Conservation (phyloP, 53 echinoderm and acorn worm species). For the Hippasteria phrygiana region DNA sequence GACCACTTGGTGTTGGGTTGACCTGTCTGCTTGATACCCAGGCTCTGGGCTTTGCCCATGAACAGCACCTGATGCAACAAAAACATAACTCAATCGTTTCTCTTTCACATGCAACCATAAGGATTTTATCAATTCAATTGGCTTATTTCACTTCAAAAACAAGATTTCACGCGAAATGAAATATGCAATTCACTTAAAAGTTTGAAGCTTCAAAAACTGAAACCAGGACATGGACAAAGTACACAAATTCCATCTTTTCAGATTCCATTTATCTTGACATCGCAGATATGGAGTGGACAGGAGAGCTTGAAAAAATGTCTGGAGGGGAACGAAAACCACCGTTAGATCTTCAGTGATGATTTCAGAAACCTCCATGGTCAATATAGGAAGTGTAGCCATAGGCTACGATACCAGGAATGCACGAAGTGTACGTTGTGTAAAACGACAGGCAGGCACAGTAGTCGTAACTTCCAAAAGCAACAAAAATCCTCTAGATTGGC, state of each 20-base stretch:
- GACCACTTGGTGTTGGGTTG: conserved; percentile 75
- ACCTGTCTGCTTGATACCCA: conserved; percentile 84
- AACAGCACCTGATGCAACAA: conserved; percentile 67
- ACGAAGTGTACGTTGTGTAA: background rate
- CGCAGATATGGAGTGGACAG: background rate
- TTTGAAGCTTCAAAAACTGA: no score
- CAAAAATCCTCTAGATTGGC: no score
- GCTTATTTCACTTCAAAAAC: no score
- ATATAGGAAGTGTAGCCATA: conserved; percentile 50
- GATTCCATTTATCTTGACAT: background rate
- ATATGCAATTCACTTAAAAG: no score
- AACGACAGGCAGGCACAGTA: conserved; percentile 26
- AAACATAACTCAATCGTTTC: background rate
- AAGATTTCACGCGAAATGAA: no score
- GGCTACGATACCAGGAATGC: conserved; percentile 9
- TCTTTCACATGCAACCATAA: no score
- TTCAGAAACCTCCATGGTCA: conserved; percentile 63
- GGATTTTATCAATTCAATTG: no score
- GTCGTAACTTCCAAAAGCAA: conserved; percentile 13
- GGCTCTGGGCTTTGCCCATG: conserved; percentile 87
- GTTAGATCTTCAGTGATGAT: conserved; percentile 13
- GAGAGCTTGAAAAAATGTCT: background rate
- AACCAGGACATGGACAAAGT: no score
- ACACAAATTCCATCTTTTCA: no score
- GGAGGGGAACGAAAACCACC: conserved; percentile 69